Conservation (phyloP, 2,797 vertebrate species). For the Melanotaenia nigrans region DNA sequence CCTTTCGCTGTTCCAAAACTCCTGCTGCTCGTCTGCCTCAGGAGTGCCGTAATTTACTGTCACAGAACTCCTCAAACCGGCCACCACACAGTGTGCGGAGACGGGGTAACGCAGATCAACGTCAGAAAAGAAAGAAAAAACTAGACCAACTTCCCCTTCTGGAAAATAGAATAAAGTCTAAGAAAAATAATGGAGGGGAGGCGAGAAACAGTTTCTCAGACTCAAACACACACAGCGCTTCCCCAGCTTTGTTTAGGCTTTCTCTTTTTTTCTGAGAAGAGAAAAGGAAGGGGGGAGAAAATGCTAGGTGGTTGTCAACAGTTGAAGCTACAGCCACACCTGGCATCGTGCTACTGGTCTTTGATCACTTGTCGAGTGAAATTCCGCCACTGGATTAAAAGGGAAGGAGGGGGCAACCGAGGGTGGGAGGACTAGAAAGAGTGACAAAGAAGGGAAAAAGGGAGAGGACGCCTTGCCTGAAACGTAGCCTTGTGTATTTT, state of each 20-base stretch:
- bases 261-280: constrained; percentile 40
- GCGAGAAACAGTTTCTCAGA: constrained; percentile 58
- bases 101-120: constrained; percentile 68
- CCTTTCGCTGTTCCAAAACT: constrained; percentile 75
- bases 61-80: constrained; percentile 79
- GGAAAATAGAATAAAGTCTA: constrained; percentile 61
- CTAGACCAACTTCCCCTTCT: constrained; percentile 50
- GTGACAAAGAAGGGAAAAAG: constrained; percentile 52
- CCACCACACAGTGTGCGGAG: constrained; percentile 67
- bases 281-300: constrained; percentile 42
- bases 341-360: constrained; percentile 74
- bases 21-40: constrained; percentile 79
- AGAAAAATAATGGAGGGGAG: constrained; percentile 73
- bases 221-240: constrained; percentile 78
- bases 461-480: constrained; percentile 57
- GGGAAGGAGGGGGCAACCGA: constrained; percentile 64
- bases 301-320: constrained; percentile 76
- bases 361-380: constrained; percentile 85
- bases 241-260: constrained; percentile 71
- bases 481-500: constrained; percentile 50
- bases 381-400: constrained; percentile 82
- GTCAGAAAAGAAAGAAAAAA: constrained; percentile 54
- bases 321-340: constrained; percentile 78
- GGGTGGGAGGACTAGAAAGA: constrained; percentile 57
- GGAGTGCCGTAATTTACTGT: constrained; percentile 83